Evolutionary conservation across 2,888 invertebrate genomes (phyloP).

Genomic region (Drosophila prolongata): DNA sequence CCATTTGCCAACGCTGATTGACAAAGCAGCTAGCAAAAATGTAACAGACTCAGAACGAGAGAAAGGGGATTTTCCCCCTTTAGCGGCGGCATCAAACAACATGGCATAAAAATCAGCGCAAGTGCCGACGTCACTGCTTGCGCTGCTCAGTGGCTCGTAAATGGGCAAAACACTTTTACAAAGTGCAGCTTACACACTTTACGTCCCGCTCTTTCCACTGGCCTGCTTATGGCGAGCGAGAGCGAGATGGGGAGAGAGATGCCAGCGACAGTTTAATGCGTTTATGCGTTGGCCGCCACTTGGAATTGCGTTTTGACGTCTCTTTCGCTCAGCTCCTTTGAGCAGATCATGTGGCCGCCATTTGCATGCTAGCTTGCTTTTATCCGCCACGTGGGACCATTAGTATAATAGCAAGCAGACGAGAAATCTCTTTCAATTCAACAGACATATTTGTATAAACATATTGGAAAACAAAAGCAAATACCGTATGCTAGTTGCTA

Average conservation of each 20-base stretch:
- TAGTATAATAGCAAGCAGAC: neutral
- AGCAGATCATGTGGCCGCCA: slow-evolving; percentile 14
- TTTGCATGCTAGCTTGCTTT: neutral
- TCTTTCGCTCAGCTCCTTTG: slow-evolving; percentile 6
- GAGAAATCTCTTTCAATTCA: too few species aligned
- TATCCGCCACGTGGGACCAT: slow-evolving; percentile 1
- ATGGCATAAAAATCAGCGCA: slow-evolving; percentile 72
- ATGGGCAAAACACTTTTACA: slow-evolving; percentile 78
- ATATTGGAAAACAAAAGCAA: neutral
- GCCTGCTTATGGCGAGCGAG: neutral
- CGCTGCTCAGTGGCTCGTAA: slow-evolving; percentile 71
- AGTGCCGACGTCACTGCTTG: slow-evolving; percentile 44
- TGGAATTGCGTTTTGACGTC: slow-evolving; percentile 2
- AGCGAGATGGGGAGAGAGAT: slow-evolving; percentile 2
- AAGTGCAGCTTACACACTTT: slow-evolving; percentile 61
- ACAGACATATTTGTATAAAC: too few species aligned
- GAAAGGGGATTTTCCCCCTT: neutral
- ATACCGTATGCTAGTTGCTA: too few species aligned
- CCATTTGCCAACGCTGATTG: slow-evolving; percentile 64
- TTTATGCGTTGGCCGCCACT: slow-evolving; percentile 38
- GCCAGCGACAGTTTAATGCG: slow-evolving; percentile 37
- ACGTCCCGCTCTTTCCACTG: slow-evolving; percentile 2
- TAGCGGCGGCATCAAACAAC: slow-evolving; percentile 65
- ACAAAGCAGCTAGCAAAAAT: slow-evolving; percentile 54
- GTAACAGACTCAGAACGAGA: slow-evolving; percentile 17